These are phyloP conservation scores for Cochlearius cochlearius DNA, from an alignment of 2,113 vertebrate genomes.

Conservation along the genomic window DNA sequence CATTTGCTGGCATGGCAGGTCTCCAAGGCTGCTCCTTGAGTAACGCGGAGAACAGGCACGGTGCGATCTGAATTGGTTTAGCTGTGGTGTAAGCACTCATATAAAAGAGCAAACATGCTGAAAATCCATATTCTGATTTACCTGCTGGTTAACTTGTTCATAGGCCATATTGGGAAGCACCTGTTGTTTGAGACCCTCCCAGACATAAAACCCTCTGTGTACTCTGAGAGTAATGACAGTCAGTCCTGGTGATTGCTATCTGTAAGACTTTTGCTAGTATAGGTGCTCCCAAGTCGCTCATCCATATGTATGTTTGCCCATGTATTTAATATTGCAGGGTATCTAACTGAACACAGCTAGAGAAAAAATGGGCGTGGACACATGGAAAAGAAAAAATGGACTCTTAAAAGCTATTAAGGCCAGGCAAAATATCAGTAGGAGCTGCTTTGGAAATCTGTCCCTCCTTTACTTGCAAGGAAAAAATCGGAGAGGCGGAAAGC, in stretches of 20 bases:
- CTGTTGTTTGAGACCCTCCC: background rate
- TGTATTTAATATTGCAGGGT: background rate
- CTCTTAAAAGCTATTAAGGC: background rate
- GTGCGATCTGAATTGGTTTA: background rate
- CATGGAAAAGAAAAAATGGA: background rate
- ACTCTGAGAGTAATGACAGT: background rate
- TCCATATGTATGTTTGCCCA: background rate
- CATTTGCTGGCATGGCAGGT: background rate
- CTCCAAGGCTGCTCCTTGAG: background rate
- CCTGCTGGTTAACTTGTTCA: background rate
- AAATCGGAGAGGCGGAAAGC: background rate
- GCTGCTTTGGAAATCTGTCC: background rate
- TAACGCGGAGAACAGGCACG: background rate
- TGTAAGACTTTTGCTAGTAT: background rate
- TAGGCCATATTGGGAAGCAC: background rate
- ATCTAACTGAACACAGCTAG: background rate
- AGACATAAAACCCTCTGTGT: background rate
- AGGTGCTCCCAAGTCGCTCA: background rate
- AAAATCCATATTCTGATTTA: background rate
- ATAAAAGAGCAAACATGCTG: background rate
- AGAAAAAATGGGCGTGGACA: background rate
- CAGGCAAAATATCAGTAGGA: background rate
- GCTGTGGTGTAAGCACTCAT: background rate
- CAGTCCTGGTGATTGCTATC: background rate
- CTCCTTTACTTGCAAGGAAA: background rate